phyloP scores from a whole-genome alignment of 2,113 vertebrate genomes.

The Poeciliopsis turrubarensis region DNA sequence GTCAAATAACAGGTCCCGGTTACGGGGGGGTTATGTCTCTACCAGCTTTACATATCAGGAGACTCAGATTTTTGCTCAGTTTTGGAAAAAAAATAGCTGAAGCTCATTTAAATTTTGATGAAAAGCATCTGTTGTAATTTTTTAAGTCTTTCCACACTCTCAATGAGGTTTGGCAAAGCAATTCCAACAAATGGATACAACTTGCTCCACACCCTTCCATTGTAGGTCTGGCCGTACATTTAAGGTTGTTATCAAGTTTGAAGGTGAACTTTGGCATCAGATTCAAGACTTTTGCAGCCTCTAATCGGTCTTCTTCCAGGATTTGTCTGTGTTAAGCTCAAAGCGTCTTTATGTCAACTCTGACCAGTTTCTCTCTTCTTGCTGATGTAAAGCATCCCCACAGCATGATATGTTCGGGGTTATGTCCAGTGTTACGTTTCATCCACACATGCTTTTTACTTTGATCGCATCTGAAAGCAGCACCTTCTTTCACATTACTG shows the following conservation, averaged over 20 bases:
- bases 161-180: background rate
- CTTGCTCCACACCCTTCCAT: background rate
- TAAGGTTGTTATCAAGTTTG: background rate
- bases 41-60: too few species aligned
- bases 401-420: background rate
- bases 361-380: background rate
- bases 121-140: background rate
- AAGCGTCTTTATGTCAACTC: background rate
- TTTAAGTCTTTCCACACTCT: background rate
- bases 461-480: background rate
- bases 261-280: background rate
- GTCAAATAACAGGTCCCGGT: background rate
- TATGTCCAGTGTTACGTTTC: too few species aligned
- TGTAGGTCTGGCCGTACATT: background rate
- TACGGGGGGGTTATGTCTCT: background rate
- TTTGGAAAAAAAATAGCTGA: too few species aligned
- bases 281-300: background rate
- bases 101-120: background rate
- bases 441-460: too few species aligned
- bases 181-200: background rate
- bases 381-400: background rate
- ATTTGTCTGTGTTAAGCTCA: background rate
- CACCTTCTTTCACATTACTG: background rate
- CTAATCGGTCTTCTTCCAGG: background rate
- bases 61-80: too few species aligned